Evolutionary conservation across 2,888 invertebrate genomes (phyloP).

Genomic region (Autographa gamma): DNA sequence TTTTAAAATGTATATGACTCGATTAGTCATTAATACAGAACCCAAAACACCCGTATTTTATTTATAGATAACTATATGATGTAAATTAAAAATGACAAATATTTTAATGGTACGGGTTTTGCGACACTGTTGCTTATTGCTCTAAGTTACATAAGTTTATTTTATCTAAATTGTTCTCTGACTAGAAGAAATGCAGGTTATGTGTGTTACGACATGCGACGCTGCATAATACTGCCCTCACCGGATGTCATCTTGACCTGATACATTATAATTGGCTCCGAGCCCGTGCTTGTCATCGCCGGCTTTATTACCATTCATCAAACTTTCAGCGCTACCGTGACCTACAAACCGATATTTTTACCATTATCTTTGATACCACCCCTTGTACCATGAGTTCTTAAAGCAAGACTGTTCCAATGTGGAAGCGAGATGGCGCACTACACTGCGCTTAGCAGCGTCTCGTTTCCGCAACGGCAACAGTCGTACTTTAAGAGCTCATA

Average conservation of each 20-base stretch:
- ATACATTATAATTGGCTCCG: conserved; percentile 29
- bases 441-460: no score
- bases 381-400: no score
- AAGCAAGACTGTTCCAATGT: no score
- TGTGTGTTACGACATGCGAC: background rate
- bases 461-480: no score
- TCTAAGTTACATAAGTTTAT: conserved; percentile 17
- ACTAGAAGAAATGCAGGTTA: background rate
- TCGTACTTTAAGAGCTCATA: no score
- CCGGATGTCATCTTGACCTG: background rate
- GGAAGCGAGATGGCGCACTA: no score
- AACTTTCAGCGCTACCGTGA: conserved; percentile 14
- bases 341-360: conserved; percentile 7
- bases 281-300: conserved; percentile 13
- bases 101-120: conserved; percentile 64
- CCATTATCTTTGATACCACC: no score
- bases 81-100: conserved; percentile 73
- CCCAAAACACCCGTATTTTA: conserved; percentile 72
- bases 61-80: conserved; percentile 70
- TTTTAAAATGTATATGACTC: conserved; percentile 73
- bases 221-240: background rate
- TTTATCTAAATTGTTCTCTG: conserved; percentile 2
- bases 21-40: conserved; percentile 71
- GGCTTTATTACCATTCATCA: conserved; percentile 12
- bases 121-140: conserved; percentile 68